phyloP scores from a whole-genome alignment of 2,113 vertebrate genomes.

The Chascanopsetta lugubris region DNA sequence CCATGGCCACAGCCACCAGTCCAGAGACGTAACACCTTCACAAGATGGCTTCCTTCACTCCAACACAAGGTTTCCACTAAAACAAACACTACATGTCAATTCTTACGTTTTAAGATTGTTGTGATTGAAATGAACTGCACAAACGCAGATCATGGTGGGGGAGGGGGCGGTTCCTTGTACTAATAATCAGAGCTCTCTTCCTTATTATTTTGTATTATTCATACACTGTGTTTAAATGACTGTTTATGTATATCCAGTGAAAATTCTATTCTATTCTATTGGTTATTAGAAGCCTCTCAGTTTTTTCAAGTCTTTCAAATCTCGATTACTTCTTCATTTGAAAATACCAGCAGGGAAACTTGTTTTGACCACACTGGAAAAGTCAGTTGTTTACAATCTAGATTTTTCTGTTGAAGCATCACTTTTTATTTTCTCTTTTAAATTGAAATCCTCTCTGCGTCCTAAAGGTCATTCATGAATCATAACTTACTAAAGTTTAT shows the following conservation, averaged over 20 bases:
- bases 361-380: background rate
- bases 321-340: background rate
- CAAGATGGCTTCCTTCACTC: too few species aligned
- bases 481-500: too few species aligned
- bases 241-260: background rate
- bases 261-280: background rate
- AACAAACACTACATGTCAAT: background rate
- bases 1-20: too few species aligned
- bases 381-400: background rate
- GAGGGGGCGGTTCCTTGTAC: background rate
- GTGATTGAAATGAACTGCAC: background rate
- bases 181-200: background rate
- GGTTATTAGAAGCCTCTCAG: too few species aligned
- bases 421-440: too few species aligned
- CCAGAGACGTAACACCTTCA: too few species aligned
- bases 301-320: background rate
- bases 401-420: background rate
- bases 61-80: background rate
- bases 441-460: background rate
- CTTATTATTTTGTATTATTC: background rate
- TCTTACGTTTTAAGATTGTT: background rate
- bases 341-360: background rate
- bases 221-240: background rate
- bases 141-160: background rate
- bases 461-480: background rate